Percentiles rank a stretch among this genome's conserved stretches.
These are phyloP conservation scores for Crenuchus spilurus DNA, from an alignment of 2,797 vertebrate genomes.

Conservation along the genomic window DNA sequence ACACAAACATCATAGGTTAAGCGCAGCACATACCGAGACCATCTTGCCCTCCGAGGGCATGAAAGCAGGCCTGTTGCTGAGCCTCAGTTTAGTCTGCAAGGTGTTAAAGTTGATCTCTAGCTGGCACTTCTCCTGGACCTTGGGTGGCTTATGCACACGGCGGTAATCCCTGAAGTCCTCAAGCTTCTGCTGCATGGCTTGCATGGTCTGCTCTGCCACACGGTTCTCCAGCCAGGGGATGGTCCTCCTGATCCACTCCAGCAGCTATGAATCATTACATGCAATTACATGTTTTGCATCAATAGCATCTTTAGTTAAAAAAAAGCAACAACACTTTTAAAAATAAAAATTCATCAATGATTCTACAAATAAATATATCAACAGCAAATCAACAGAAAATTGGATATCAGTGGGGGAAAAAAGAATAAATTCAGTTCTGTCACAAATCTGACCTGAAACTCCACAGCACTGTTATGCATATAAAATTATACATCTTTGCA, in stretches of 20 bases:
- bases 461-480: too few relatives aligned
- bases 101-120: conserved; percentile 86
- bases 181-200: conserved; percentile 89
- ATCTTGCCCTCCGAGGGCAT: conserved; percentile 94
- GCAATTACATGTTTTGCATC: background rate
- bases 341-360: too few relatives aligned
- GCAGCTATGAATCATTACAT: conserved; percentile 70
- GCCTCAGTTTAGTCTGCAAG: conserved; percentile 82
- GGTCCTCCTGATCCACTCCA: conserved; percentile 90
- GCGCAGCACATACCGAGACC: conserved; percentile 79
- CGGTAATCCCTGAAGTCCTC: conserved; percentile 91
- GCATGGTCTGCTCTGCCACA: conserved; percentile 83
- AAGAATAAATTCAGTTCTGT: too few relatives aligned
- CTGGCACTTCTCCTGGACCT: conserved; percentile 84
- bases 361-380: too few relatives aligned
- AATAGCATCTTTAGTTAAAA: background rate
- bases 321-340: background rate
- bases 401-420: too few relatives aligned
- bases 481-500: too few relatives aligned
- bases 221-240: conserved; percentile 92
- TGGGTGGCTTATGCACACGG: conserved; percentile 88
- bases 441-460: too few relatives aligned
- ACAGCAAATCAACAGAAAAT: too few relatives aligned
- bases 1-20: background rate
- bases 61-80: conserved; percentile 90